A percentile compares a stretch with the other conserved stretches of the same genome.
phyloP scores from a whole-genome alignment of 1,140 invertebrate species.

The Dendrolimus punctatus region DNA sequence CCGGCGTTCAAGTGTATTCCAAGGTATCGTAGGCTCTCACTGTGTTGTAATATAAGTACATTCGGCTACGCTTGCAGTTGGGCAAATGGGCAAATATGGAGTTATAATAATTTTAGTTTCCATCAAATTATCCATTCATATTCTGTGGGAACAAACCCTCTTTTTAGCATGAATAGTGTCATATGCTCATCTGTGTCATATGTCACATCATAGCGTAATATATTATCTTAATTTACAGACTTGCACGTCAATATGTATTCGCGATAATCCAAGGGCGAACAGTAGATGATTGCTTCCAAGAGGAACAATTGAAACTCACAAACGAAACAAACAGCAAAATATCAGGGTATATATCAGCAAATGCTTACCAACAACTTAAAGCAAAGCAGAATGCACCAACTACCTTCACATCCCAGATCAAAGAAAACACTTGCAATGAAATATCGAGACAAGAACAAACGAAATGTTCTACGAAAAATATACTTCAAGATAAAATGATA shows the following conservation, averaged over 20 bases:
- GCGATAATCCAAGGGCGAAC: constrained; percentile 75
- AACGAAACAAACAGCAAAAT: constrained; percentile 40
- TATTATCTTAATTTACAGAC: constrained; percentile 39
- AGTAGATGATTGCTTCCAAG: constrained; percentile 71
- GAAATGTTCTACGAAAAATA: constrained; percentile 48
- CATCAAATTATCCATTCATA: no score
- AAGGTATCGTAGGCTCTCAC: no score
- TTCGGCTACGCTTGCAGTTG: no score
- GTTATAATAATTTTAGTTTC: no score
- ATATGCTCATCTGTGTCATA: no score
- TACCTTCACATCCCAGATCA: constrained; percentile 47
- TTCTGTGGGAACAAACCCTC: no score
- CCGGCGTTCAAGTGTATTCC: no score
- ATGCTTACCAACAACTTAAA: constrained; percentile 46
- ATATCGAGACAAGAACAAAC: constrained; percentile 37
- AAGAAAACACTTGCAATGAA: constrained; percentile 50
- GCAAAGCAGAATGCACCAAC: constrained; percentile 24
- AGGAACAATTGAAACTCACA: constrained; percentile 52
- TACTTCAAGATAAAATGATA: constrained; percentile 66
- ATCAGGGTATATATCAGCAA: constrained; percentile 60
- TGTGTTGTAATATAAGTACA: no score
- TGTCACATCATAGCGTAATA: no score
- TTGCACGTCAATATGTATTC: constrained; percentile 76
- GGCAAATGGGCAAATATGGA: no score
- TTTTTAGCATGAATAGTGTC: no score